A percentile compares a stretch with the other conserved stretches of the same genome.
These are phyloP conservation scores for Muscidifurax raptorellus DNA, from an alignment of 1,140 invertebrate species.

Conservation along the genomic window DNA sequence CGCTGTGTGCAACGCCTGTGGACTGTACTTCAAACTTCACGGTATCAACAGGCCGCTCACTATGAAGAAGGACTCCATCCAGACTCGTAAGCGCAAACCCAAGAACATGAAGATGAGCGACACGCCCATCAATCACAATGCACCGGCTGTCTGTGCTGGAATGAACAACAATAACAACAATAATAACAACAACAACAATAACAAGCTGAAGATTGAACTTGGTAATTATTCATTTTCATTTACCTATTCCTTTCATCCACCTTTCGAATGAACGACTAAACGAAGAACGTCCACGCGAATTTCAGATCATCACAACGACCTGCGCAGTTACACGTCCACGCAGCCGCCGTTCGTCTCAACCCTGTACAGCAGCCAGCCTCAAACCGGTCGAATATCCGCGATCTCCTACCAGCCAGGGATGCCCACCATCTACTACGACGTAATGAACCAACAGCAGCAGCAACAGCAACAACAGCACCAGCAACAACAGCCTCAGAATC, in stretches of 20 bases:
- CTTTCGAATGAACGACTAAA: too few relatives aligned
- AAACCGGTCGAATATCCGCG: constrained; percentile 53
- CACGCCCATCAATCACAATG: constrained; percentile 54
- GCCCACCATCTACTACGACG: constrained; percentile 63
- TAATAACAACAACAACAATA: constrained; percentile 62
- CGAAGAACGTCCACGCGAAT: neutral
- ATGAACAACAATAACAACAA: constrained; percentile 64
- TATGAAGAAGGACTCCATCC: constrained; percentile 98
- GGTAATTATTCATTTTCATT: constrained; percentile 53
- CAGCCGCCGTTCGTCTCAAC: constrained; percentile 57
- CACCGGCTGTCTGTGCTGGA: constrained; percentile 44
- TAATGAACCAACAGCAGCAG: constrained; percentile 62
- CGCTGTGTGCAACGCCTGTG: constrained; percentile 96
- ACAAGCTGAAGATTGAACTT: constrained; percentile 63
- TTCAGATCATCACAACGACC: constrained; percentile 69
- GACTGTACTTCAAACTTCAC: constrained; percentile 95
- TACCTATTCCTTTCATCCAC: too few relatives aligned
- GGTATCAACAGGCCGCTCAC: constrained; percentile 89
- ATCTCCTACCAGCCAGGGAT: constrained; percentile 54
- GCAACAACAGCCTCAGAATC: constrained; percentile 55
- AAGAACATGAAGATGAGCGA: constrained; percentile 78
- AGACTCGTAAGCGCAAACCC: constrained; percentile 93
- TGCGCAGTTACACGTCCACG: constrained; percentile 61
- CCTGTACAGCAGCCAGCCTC: constrained; percentile 57
- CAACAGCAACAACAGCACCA: constrained; percentile 56